Evolutionary conservation across 2,888 invertebrate species (phyloP), one percentile per base, ranked within the genome.

Genomic region (Netelia virgata): DNA sequence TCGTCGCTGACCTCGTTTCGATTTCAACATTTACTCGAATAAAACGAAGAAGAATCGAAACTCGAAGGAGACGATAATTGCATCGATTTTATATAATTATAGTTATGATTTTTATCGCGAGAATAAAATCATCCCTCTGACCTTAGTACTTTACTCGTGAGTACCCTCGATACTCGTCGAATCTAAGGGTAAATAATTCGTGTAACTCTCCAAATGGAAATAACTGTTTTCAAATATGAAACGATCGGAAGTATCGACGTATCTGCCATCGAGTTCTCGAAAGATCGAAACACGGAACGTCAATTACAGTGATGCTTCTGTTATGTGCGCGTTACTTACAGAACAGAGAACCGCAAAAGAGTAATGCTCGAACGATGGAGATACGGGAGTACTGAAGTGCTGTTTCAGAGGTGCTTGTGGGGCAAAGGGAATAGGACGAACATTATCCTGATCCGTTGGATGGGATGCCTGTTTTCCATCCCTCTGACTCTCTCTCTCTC

Each of bases 391-490:
- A 50, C 18, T 55, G 36, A 61, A 36, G 50, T 10, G 50, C 53
- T 64, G 63, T 28, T 50, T 36, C 50, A 28, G 47, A 14, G 47
- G 18, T 80, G 79, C 82, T 79, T 69, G 78, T 66, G 63, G 68
- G 68, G 66, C 77, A 77, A 83, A 79, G 28, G 50, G 53, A 73
- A 68, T 36, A 47, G 64, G 59, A 18, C 64, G 47, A 68, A 55
- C 43, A 74, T 74, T 23, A 74, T 59, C 47, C 36, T 66, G 59
- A 47, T 47, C 66, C 50, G 41, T 64, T 57, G 53, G 63, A 63
- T 43, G 47, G 9, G 23, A 61, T 5, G 28, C 18, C 11, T 10
- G 76, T 63, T 84, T 80, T 66, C 59, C 75, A 55, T 79, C 83
- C 74, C 73, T 55, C 36, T 36, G 5, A 36, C 36, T 36, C 36